A percentile compares a stretch with the other conserved stretches of the same genome.
phyloP scores from a whole-genome alignment of 2,797 vertebrate genomes.

The Loriculus beryllinus region DNA sequence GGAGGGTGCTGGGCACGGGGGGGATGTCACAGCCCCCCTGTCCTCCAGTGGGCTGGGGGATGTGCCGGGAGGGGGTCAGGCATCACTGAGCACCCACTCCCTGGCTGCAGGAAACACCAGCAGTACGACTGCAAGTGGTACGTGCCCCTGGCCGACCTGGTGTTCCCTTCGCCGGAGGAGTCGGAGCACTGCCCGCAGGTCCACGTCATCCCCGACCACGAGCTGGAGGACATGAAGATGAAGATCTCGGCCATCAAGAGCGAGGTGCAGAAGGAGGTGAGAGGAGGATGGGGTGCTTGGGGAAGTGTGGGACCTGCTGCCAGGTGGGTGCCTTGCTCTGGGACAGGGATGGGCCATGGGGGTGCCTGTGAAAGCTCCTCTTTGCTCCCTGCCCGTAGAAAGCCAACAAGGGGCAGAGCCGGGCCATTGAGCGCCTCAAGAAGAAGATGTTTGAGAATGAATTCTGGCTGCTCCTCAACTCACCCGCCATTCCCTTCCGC shows the following conservation, averaged over 20 bases:
- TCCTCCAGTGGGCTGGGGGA: accelerated
- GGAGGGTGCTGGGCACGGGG: background rate
- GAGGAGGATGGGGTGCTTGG: background rate
- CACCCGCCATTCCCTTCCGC: slow-evolving; percentile 94
- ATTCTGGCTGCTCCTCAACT: slow-evolving; percentile 92
- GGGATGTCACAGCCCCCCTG: background rate
- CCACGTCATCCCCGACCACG: slow-evolving; percentile 90
- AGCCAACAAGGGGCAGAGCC: slow-evolving; percentile 91
- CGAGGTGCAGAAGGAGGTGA: slow-evolving; percentile 96
- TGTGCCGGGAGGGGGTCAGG: background rate
- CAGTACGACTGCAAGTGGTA: slow-evolving; percentile 99
- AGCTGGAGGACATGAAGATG: slow-evolving; percentile 97
- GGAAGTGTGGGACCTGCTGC: background rate
- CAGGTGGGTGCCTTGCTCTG: background rate
- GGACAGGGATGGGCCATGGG: accelerated
- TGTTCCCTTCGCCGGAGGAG: slow-evolving; percentile 91
- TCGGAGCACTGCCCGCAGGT: slow-evolving; percentile 88
- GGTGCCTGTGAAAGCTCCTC: background rate
- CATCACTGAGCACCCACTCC: accelerated
- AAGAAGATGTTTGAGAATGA: slow-evolving; percentile 99
- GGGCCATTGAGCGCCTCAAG: slow-evolving; percentile 90
- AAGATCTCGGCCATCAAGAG: slow-evolving; percentile 95
- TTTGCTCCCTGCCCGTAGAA: slow-evolving; percentile 74
- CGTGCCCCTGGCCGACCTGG: slow-evolving; percentile 91
- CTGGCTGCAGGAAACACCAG: slow-evolving; percentile 85